Evolutionary conservation across 2,888 invertebrate genomes (phyloP), one percentile per base, ranked within the genome.

Genomic region (Abrostola tripartita): DNA sequence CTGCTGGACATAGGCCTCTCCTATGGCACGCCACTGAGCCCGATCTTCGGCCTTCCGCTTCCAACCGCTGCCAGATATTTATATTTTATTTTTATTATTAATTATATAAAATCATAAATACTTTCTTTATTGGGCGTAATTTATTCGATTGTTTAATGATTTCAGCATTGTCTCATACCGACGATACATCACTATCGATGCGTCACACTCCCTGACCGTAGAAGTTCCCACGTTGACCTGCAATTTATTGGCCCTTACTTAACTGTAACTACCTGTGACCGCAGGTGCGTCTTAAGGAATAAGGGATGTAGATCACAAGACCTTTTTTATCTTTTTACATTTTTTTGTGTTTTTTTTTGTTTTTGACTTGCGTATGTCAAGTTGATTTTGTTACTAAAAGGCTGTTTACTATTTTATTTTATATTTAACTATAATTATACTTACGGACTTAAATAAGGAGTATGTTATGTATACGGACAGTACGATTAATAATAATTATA

Each of bases 181-280:
- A 62, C 74, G 69, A 81, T 84, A 76, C 76, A 71, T 78, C 71
- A 80, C 76, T 71, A 76, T 74, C 61, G 76, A 81, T 80, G 79
- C 88, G 92, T 92, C 90, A 93, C 92, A 88, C 83, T 88, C 69
- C 79, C 76, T 90, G 89, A 74, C 77, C 90, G 86, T 82, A 82
- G 78, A 74, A 70, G 81, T 94, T 94, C 94, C 93, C 94, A 94
- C 94, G 92, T 82, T 93, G 94, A 94, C 94, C 93, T 89, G 93
- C 91, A 90, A 94, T 93, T 94, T 92, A 93, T 93, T 88, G 88
- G 90, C 86, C 91, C 90, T 84, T 76, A 78, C 89, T 90, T 89
- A 85, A 86, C 81, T 83, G 86, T 86, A 87, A 90, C 91, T 92
- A 90, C 91, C 90, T 92, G 90, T 89, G 91, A 90, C 89, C 91